These are phyloP conservation scores for Nothoprocta perdicaria DNA, from an alignment of 2,113 vertebrate species.

Conservation along the genomic window DNA sequence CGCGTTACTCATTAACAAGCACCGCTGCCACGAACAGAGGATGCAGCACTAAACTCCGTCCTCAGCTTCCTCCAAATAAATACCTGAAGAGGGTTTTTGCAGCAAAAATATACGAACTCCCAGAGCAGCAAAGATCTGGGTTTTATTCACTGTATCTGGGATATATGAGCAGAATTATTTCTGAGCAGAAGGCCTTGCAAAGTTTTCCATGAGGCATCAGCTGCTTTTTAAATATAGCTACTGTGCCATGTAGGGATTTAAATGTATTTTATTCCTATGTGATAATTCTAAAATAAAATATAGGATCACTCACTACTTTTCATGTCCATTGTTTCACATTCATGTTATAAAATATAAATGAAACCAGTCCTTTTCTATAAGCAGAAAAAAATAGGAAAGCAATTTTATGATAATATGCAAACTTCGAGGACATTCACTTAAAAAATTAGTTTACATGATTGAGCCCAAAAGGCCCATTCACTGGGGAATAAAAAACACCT, in stretches of 20 bases:
- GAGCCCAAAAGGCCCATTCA: conserved; percentile 32
- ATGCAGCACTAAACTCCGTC: not conserved
- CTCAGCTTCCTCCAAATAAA: conserved; percentile 9
- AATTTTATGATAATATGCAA: not conserved
- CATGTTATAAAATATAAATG: not conserved
- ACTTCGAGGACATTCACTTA: conserved; percentile 8
- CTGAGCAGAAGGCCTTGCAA: conserved; percentile 43
- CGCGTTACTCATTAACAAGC: not conserved
- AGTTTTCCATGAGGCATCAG: not conserved
- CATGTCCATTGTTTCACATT: not conserved
- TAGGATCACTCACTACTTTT: not conserved
- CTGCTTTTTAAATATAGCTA: not conserved
- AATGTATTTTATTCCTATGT: conserved; percentile 24
- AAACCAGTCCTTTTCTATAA: conserved; percentile 26
- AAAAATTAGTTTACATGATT: conserved; percentile 52
- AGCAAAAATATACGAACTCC: conserved; percentile 31
- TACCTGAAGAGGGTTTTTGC: not conserved
- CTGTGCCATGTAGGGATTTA: conserved; percentile 34
- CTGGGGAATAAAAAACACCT: not conserved
- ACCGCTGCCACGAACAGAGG: not conserved
- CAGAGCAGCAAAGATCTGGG: not conserved
- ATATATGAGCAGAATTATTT: conserved; percentile 35
- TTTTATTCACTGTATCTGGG: conserved; percentile 28
- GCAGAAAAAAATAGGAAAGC: not conserved
- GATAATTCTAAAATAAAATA: conserved; percentile 48